These are phyloP conservation scores for Monodelphis domestica DNA, from an alignment of 2,797 vertebrate genomes.

Conservation along the genomic window DNA sequence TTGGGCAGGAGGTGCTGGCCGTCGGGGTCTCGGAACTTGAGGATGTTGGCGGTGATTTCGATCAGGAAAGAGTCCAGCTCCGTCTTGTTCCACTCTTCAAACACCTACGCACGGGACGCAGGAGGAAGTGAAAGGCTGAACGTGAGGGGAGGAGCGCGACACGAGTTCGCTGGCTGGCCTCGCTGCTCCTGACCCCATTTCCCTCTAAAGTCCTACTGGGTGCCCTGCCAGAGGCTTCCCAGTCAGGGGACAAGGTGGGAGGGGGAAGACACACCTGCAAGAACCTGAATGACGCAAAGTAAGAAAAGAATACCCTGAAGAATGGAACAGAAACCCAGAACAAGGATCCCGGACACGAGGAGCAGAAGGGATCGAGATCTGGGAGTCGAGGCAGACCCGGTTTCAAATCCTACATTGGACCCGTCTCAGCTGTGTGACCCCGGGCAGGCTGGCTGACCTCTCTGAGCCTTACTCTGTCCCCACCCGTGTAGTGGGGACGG, in stretches of 20 bases:
- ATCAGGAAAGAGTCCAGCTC: slow-evolving; percentile 98
- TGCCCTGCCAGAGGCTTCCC: background rate
- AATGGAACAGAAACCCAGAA: too few relatives aligned
- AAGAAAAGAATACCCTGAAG: background rate
- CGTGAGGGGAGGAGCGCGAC: accelerated
- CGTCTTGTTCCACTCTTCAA: slow-evolving; percentile 95
- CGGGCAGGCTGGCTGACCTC: too few relatives aligned
- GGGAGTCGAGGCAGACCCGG: background rate
- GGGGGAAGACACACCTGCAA: background rate
- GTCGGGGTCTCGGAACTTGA: slow-evolving; percentile 91
- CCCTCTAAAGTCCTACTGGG: background rate
- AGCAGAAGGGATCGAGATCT: background rate
- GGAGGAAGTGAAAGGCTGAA: background rate
- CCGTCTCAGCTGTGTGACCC: too few relatives aligned
- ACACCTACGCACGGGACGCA: slow-evolving; percentile 84
- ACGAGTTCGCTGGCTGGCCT: background rate
- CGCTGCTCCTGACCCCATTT: accelerated
- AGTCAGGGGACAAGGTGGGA: background rate
- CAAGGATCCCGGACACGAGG: background rate
- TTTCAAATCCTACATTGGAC: too few relatives aligned
- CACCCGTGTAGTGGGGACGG: too few relatives aligned
- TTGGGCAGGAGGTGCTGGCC: slow-evolving; percentile 93
- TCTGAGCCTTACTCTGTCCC: too few relatives aligned
- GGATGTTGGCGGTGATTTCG: slow-evolving; percentile 97
- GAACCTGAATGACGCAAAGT: background rate